Evolutionary conservation across 2,797 vertebrate species (phyloP).

Genomic region (Chrosomus eos): DNA sequence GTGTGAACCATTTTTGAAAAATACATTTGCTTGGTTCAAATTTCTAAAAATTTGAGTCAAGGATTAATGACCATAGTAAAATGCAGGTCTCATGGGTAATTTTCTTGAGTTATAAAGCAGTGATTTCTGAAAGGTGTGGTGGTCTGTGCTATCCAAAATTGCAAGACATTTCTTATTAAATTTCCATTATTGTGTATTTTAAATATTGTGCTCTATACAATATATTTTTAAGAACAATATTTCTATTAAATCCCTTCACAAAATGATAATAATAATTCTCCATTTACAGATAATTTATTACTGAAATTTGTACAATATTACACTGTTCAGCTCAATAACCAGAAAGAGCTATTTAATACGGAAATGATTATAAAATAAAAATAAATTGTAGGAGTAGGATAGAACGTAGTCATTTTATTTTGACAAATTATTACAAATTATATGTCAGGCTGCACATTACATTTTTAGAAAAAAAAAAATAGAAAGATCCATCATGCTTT

Average conservation of each 20-base stretch:
- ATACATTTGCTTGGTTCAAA: no score
- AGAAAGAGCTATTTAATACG: not conserved
- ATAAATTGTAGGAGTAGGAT: constrained; percentile 32
- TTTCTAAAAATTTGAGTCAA: no score
- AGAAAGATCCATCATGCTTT: constrained; percentile 82
- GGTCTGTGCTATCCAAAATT: constrained; percentile 25
- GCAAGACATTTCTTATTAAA: constrained; percentile 41
- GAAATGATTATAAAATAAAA: not conserved
- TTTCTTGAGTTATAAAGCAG: not conserved
- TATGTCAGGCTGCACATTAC: constrained; percentile 78
- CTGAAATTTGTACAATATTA: not conserved
- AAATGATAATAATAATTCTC: not conserved
- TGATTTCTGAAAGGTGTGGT: constrained; percentile 17
- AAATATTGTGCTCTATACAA: not conserved
- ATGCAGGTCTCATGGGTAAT: no score
- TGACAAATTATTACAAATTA: constrained; percentile 80
- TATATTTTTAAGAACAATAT: not conserved
- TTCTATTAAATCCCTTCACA: not conserved
- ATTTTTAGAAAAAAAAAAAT: constrained; percentile 58
- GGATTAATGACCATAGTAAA: no score
- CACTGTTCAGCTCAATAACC: not conserved
- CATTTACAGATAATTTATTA: constrained; percentile 9
- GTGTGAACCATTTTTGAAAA: no score
- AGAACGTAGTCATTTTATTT: constrained; percentile 65
- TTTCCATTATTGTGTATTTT: constrained; percentile 17